Base-by-base conservation (phyloP, 2,888 invertebrate genomes). In the Troglohyphantes excavatus region DNA sequence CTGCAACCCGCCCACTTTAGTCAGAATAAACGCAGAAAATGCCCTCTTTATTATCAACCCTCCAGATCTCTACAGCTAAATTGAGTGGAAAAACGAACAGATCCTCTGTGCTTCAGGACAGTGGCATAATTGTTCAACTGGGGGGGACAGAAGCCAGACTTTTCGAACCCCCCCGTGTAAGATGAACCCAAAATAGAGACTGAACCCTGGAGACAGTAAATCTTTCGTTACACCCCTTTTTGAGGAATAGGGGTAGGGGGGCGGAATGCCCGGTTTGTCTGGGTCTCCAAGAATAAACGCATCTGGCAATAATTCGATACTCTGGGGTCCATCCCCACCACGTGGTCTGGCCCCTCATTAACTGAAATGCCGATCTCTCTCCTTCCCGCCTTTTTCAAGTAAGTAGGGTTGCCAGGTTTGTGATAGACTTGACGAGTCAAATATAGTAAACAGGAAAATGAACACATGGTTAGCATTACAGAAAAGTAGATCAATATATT, bases 251-350 rank as follows among this genome's bases (percentile, higher is more conserved):
- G 39, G 23, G 39, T 43, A 21, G 39, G n/a, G 9, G 43, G 43
- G 43, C 7, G 19, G 59, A 53, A 53, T n/a, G 5, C 17, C 5
- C 5, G 53, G n/a, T 6, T 6, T 7, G 53, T 33, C 53, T 53
- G 9, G 17, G 53, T n/a, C 59, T 61, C 78, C 43, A 19, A 68
- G 33, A 81, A 81, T 78, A 81, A 81, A 59, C 59, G n/a, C 27
- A 78, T 21, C 63, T 67, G 79, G 39, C 79, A 29, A 53, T 26
- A 53, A 67, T 27, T 53, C 81, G 46, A 53, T 46, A 79, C 79
- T 65, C 43, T 39, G 21, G 5, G 33, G 59, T 39, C 81, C 67
- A 68, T 11, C 68, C 78, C n/a, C 68, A 21, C 33, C 68, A 72
- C 23, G 6, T 29, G 27, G 75, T 29, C 27, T 29, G 27, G 75